Conservation (phyloP, 2,113 vertebrate species). For the Poecilia latipinna region DNA sequence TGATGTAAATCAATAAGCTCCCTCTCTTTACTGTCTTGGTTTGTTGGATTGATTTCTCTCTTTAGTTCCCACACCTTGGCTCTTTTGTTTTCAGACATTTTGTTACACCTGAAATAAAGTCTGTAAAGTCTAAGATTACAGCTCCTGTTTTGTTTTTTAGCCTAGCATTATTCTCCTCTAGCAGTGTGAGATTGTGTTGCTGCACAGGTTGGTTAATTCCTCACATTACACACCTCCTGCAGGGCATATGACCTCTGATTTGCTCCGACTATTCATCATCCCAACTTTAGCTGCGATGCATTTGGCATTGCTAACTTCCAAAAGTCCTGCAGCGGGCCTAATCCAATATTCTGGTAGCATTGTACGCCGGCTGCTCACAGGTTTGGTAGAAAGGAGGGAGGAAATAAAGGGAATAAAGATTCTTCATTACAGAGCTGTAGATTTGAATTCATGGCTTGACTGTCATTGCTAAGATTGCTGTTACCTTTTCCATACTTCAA, state of each 20-base stretch:
- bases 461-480: constrained; percentile 19
- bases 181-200: neutral
- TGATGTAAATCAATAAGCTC: no score
- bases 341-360: constrained; percentile 52
- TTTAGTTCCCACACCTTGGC: neutral
- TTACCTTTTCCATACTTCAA: constrained; percentile 12
- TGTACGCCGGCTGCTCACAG: constrained; percentile 34
- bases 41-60: no score
- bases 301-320: constrained; percentile 52
- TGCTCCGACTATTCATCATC: constrained; percentile 53
- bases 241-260: constrained; percentile 55
- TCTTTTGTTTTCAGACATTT: constrained; percentile 2
- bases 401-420: constrained; percentile 14
- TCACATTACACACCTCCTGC: constrained; percentile 36
- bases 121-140: no score
- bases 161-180: no score
- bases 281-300: constrained; percentile 37
- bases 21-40: no score
- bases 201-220: constrained; percentile 45
- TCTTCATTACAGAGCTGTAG: constrained; percentile 21
- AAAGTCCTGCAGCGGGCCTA: constrained; percentile 40
- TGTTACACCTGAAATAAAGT: no score
- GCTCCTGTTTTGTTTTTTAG: neutral
- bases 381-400: constrained; percentile 27
- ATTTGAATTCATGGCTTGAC: constrained; percentile 24